Evolutionary conservation across 1,140 invertebrate genomes (phyloP), one percentile per base, ranked within the genome.

Genomic region (Uloborus diversus): DNA sequence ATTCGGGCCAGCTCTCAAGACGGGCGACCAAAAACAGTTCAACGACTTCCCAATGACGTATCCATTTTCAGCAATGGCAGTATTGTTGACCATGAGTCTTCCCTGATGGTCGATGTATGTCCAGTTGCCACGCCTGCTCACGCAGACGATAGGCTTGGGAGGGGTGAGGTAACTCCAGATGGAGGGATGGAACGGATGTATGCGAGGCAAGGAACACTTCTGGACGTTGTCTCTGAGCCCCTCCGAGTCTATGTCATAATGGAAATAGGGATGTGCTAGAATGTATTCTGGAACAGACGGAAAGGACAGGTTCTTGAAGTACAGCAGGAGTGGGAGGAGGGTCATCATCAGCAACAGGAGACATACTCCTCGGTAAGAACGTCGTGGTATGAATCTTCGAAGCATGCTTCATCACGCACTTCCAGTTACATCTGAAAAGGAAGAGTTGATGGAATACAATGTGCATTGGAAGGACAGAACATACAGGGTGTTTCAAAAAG

Each of bases 181-280:
- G 49, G 73, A 78, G 7, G 30, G n/a, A 30, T 78, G 23, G 30
- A 78, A 78, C 7, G 73, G 73, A 51, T 78, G 73, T 13, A 66
- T 35, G 5, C 73, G 23, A 11, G 73, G 73, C 14, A 78, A 9
- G 17, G 32, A 0, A 35, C 73, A 78, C 4, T 25, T 47, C 28
- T 66, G 59, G 14, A n/a, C 32, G 23, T 33, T 11, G 32, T 66
- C 35, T 9, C 13, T 11, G 7, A 61, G 59, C 37, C 49, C 59
- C 32, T 65, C 28, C 9, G 28, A 4, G n/a, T 56, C 53, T n/a
- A 64, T 17, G 30, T 78, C 35, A 42, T 78, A 78, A 13, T 37
- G 13, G 56, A 62, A 75, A 32, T 62, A 75, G 20, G 56, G 70
- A 17, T 75, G 70, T 57, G 17, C 4, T 5, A 17, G 49, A 5